These are phyloP conservation scores for Drosophila pandora DNA, from an alignment of 1,140 invertebrate genomes.

Conservation along the genomic window DNA sequence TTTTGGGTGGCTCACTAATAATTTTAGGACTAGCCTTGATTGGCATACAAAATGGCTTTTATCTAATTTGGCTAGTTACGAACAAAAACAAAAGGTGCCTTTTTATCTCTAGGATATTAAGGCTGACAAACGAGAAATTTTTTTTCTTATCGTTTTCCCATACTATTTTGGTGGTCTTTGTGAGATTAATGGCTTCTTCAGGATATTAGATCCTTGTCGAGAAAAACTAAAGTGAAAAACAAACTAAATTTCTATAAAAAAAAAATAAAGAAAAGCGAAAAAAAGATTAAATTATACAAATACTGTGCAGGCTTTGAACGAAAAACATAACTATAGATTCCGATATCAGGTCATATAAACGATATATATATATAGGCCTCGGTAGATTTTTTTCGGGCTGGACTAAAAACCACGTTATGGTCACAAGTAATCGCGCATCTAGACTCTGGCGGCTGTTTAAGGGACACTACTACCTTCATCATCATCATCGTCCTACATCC, in stretches of 20 bases:
- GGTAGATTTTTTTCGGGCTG: neutral
- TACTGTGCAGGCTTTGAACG: slow-evolving; percentile 63
- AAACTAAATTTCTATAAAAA: slow-evolving; percentile 46
- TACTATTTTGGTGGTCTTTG: slow-evolving; percentile 48
- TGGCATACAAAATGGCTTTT: slow-evolving; percentile 48
- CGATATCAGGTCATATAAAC: slow-evolving; percentile 25
- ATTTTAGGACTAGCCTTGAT: slow-evolving; percentile 56
- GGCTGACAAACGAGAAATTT: slow-evolving; percentile 37
- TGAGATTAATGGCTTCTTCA: slow-evolving; percentile 55
- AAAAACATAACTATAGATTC: slow-evolving; percentile 46
- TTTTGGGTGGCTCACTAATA: slow-evolving; percentile 24
- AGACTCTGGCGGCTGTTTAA: slow-evolving; percentile 41
- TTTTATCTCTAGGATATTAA: slow-evolving; percentile 52
- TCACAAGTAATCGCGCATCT: slow-evolving; percentile 1
- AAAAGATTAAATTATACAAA: slow-evolving; percentile 62
- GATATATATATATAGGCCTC: slow-evolving; percentile 8
- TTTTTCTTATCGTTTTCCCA: slow-evolving; percentile 2
- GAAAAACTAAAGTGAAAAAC: slow-evolving; percentile 17
- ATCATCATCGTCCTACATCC: neutral
- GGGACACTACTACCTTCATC: slow-evolving; percentile 6
- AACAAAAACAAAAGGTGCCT: slow-evolving; percentile 16
- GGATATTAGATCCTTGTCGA: slow-evolving; percentile 1
- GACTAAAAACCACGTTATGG: slow-evolving; percentile 12
- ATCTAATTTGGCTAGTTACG: slow-evolving; percentile 28
- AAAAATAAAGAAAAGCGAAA: slow-evolving; percentile 38